Percentiles rank a stretch among this genome's conserved stretches.
phyloP scores from a whole-genome alignment of 2,113 vertebrate genomes.

The Galeopterus variegatus region DNA sequence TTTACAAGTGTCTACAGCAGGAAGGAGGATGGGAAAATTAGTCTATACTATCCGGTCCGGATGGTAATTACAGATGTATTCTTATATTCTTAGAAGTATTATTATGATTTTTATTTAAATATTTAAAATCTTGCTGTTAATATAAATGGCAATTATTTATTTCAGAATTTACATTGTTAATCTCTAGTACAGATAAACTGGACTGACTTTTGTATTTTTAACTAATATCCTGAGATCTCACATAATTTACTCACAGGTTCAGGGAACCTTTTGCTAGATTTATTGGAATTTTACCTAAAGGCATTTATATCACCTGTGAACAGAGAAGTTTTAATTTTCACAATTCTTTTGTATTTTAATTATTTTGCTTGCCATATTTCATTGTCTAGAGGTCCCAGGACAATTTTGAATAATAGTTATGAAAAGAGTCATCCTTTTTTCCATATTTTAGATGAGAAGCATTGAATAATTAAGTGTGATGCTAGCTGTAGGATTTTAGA shows the following conservation, averaged over 20 bases:
- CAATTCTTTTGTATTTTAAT: background rate
- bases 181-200: background rate
- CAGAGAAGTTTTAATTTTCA: background rate
- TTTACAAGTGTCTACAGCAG: background rate
- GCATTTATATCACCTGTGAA: background rate
- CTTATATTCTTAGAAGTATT: background rate
- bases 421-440: no score
- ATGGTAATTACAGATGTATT: background rate
- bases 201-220: background rate
- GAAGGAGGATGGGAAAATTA: no score
- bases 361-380: no score
- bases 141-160: background rate
- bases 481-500: no score
- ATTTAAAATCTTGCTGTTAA: background rate
- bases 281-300: background rate
- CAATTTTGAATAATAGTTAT: no score
- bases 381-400: no score
- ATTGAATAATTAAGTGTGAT: no score
- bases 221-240: background rate
- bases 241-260: background rate
- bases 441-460: no score
- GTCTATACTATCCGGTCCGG: background rate
- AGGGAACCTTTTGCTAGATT: background rate
- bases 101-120: background rate
- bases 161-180: background rate